Base-by-base conservation (phyloP, 2,888 invertebrate species). In the Byasa hedistus region DNA sequence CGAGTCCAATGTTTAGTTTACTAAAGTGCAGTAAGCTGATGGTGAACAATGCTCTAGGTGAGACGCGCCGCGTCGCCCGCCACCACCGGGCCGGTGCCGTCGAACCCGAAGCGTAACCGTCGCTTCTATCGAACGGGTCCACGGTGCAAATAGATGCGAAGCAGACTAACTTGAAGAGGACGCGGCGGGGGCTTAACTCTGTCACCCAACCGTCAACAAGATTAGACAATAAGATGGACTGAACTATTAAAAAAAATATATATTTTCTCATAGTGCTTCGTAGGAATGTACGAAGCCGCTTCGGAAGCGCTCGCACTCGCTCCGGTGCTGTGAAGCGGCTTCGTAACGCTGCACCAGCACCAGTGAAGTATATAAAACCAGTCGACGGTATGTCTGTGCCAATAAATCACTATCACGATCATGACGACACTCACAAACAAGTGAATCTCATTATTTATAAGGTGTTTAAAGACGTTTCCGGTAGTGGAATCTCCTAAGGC, bases 91-190 rank as follows among this genome's bases (percentile, higher is more conserved):
- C 39, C 66, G 3, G 27, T 27, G 23, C 48, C 62, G 4, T 27
- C 21, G n/a, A 44, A 55, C 27, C 21, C 23, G 62, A 63, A 64
- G 60, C 63, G 21, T 24, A 39, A 48, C 15, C 27, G 56, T 2
- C 67, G 60, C 63, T 56, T 59, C 24, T 63, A 63, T 57, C 54
- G 60, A 60, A 70, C 56, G 27, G 58, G 58, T 10, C 59, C 63
- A 21, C 44, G 65, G 21, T 63, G 68, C 65, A 62, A 63, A 66
- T 68, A 66, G 57, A 15, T 44, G 5, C 54, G 64, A 39, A 58
- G 58, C n/a, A 12, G 36, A n/a, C 15, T 10, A 3, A 3, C 21
- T 21, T n/a, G 51, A 64, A 52, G 32, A 48, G 62, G 19, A 56
- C 23, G 24, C 23, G 36, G 21, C 22, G 3, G 21, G 7, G 22